Evolutionary conservation across 2,888 invertebrate species (phyloP).

Genomic region (Caenorhabditis sp.): DNA sequence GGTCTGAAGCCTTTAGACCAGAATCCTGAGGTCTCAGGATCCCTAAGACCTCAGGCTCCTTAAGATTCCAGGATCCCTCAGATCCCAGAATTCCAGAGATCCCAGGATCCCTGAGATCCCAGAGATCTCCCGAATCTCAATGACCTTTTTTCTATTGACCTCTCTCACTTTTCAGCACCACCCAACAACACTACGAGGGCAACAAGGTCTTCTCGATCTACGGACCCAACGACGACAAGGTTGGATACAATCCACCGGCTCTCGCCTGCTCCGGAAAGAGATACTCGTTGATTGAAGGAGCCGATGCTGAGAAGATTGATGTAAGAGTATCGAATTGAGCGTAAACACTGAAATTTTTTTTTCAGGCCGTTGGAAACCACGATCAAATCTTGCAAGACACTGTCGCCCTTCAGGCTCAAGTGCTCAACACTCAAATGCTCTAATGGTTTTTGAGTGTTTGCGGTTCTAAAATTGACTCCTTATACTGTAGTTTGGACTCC

Average conservation of each 20-base stretch:
- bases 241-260: background rate
- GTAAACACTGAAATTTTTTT: background rate
- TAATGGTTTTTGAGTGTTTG: background rate
- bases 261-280: background rate
- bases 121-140: too few relatives aligned
- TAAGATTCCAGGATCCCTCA: too few relatives aligned
- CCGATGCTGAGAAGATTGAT: slow-evolving; percentile 2
- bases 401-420: background rate
- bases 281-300: background rate
- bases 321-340: background rate
- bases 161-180: background rate
- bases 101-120: too few relatives aligned
- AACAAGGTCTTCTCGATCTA: slow-evolving; percentile 18
- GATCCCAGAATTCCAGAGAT: too few relatives aligned
- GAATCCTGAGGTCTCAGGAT: too few relatives aligned
- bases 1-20: too few relatives aligned
- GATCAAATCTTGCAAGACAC: background rate
- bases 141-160: too few relatives aligned
- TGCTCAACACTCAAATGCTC: background rate
- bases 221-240: slow-evolving; percentile 33
- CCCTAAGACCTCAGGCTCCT: too few relatives aligned
- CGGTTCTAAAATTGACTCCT: background rate
- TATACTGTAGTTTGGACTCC: too few relatives aligned
- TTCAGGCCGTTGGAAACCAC: slow-evolving; percentile 19
- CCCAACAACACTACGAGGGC: slow-evolving; percentile 10